Base-by-base conservation (phyloP, 2,888 invertebrate genomes). In the Eugnorisma glareosa region DNA sequence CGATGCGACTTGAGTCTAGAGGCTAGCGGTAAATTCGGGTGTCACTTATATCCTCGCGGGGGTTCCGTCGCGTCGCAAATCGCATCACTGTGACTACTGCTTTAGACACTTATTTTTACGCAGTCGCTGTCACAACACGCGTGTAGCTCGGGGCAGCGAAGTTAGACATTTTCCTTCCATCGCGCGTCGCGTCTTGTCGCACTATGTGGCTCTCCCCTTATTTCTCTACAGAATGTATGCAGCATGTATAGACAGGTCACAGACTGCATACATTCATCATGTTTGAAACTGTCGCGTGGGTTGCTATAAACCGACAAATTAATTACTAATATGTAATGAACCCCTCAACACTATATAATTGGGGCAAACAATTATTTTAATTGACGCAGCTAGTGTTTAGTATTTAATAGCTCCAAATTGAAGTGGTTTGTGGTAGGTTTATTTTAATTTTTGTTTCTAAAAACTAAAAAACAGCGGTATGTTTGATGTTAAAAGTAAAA, bases 311-410 rank as follows among this genome's bases (percentile, higher is more conserved):
- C 51, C 7, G 59, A 57, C 69, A 37, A 70, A 71, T 68, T 64
- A 71, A 73, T 75, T 73, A 78, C 37, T 68, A 31, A 69, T 28
- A 31, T 43, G 10, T 67, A 54, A 69, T 75, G 11, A 15, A 45
- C 21, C 67, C 54, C 66, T 64, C 67, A 10, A 28, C 45, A 68
- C 54, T 67, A 67, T 79, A 67, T n/a, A 59, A 40, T 79, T 70
- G 18, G 35, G 37, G 37, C 4, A 72, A 35, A 78, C 40, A 40
- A 64, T 84, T 75, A 72, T 69, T 75, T 67, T 81, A 85, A 85
- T 81, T 76, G 72, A 63, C 72, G 18, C 18, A 35, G 15, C 43
- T n/a, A n/a, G n/a, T n/a, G 43, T 45, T 81, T 80, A 80, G n/a
- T 70, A 79, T 70, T 37, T 40, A 61, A 48, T 61, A 48, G 69